These are phyloP conservation scores for Aspidiotus destructor DNA, from an alignment of 2,888 invertebrate genomes.

Conservation along the genomic window DNA sequence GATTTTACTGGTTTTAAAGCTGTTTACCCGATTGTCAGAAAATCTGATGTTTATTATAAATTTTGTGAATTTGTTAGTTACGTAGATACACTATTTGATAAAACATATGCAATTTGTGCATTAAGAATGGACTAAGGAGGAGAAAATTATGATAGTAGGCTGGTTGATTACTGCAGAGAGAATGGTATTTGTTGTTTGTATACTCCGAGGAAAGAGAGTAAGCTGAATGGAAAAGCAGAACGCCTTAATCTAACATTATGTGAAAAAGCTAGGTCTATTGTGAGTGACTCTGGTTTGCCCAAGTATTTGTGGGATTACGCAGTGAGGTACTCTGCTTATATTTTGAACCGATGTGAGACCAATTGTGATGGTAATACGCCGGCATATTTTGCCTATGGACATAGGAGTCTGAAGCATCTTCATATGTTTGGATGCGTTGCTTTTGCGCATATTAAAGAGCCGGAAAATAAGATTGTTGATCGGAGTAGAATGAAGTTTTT, in stretches of 20 bases:
- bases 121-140: not conserved
- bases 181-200: conserved; percentile 39
- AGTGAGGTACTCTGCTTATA: conserved; percentile 35
- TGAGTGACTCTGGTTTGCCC: conserved; percentile 36
- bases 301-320: conserved; percentile 37
- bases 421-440: conserved; percentile 6
- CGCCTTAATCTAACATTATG: conserved; percentile 38
- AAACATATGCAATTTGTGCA: not conserved
- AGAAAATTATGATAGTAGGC: not conserved
- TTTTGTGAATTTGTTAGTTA: not conserved
- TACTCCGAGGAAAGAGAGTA: conserved; percentile 38
- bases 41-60: not conserved
- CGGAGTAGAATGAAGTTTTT: not conserved
- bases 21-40: not conserved
- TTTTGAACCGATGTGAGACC: conserved; percentile 31
- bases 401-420: conserved; percentile 4
- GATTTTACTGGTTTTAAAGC: not conserved
- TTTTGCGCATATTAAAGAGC: not conserved
- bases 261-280: conserved; percentile 38
- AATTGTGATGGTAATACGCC: conserved; percentile 30
- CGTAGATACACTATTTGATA: not conserved
- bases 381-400: conserved; percentile 29
- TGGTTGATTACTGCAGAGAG: not conserved
- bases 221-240: conserved; percentile 39
- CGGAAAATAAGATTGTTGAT: not conserved